Conservation (phyloP, 2,888 invertebrate species). For the Conistra vaccinii region DNA sequence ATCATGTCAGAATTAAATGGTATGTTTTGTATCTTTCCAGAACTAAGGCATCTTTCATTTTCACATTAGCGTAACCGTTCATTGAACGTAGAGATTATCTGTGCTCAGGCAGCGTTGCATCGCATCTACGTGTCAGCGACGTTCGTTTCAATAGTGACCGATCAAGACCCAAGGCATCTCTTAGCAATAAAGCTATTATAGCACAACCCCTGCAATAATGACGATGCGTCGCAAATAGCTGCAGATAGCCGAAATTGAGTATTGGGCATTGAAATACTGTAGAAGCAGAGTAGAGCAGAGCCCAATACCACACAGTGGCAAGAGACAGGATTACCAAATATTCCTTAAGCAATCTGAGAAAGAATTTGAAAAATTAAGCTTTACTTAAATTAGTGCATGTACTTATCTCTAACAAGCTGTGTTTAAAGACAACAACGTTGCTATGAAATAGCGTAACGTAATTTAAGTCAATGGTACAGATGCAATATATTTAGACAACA, state of each 20-base stretch:
- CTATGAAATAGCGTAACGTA: conserved; percentile 8
- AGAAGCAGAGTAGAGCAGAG: not conserved
- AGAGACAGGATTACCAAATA: not conserved
- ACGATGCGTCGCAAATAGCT: not conserved
- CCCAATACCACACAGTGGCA: not conserved
- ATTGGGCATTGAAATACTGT: too few relatives aligned
- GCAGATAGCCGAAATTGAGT: not conserved
- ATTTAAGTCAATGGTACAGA: conserved; percentile 19
- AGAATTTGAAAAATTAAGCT: too few relatives aligned
- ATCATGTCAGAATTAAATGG: conserved; percentile 2
- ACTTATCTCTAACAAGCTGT: conserved; percentile 10
- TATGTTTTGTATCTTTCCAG: not conserved
- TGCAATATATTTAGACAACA: conserved; percentile 34
- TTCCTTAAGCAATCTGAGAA: not conserved
- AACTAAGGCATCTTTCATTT: not conserved
- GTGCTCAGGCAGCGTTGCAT: not conserved
- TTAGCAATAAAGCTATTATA: not conserved
- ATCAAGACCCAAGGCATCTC: not conserved
- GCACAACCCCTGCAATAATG: not conserved
- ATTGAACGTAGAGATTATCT: not conserved
- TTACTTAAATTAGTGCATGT: not conserved
- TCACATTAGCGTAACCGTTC: too few relatives aligned
- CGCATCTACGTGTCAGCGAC: not conserved
- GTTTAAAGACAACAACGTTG: conserved; percentile 24
- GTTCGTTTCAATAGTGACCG: not conserved